phyloP scores from a whole-genome alignment of 2,797 vertebrate species.

The Vireo griseus region DNA sequence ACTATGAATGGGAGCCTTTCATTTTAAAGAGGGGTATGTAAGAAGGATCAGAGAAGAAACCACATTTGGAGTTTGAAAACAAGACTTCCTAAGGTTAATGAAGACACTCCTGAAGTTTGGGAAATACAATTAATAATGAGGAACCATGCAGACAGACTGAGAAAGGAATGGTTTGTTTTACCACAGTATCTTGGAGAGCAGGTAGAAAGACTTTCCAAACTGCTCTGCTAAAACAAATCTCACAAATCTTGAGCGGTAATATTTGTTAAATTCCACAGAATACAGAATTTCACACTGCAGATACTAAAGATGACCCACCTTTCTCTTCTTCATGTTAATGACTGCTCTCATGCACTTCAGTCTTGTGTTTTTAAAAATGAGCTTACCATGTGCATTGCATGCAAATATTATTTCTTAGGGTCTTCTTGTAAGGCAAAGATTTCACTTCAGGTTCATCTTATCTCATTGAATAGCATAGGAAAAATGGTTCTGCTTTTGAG shows the following conservation, averaged over 20 bases:
- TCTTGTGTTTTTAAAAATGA: not conserved
- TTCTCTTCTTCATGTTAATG: not conserved
- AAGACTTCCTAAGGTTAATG: slow-evolving; percentile 37
- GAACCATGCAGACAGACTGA: slow-evolving; percentile 3
- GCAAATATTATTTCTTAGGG: not conserved
- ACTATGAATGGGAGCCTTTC: slow-evolving; percentile 56
- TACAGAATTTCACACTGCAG: not conserved
- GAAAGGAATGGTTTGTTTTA: slow-evolving; percentile 31
- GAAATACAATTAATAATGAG: slow-evolving; percentile 38
- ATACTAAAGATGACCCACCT: not conserved
- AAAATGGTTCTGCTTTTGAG: not conserved
- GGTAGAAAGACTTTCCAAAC: not conserved
- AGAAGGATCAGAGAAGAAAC: slow-evolving; percentile 48
- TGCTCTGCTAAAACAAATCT: not conserved
- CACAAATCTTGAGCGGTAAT: not conserved
- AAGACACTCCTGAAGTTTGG: slow-evolving; percentile 23
- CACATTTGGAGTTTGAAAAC: slow-evolving; percentile 11
- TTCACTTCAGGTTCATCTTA: not conserved
- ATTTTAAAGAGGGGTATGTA: slow-evolving; percentile 36
- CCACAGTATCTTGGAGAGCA: not conserved
- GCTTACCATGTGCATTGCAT: not conserved
- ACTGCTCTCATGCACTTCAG: not conserved
- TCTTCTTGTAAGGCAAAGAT: not conserved
- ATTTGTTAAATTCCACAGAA: slow-evolving; percentile 18
- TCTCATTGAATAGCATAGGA: not conserved